phyloP scores from a whole-genome alignment of 1,140 invertebrate species.

The Papilio polyxenes region DNA sequence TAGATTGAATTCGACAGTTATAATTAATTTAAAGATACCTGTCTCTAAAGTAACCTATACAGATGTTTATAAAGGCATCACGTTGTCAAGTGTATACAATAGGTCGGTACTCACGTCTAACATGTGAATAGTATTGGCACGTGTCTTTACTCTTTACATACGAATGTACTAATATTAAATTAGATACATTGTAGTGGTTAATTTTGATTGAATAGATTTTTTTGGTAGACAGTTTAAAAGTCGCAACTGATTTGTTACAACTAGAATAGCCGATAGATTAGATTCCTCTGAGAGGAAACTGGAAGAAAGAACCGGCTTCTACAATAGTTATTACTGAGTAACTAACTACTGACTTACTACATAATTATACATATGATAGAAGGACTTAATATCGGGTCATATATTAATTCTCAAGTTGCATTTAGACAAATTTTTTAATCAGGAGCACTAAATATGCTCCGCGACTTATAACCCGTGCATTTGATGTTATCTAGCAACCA shows the following conservation, averaged over 20 bases:
- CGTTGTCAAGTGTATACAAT: slow-evolving; percentile 1
- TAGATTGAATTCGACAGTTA: neutral
- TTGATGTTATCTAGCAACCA: slow-evolving; percentile 14
- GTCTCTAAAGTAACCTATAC: neutral
- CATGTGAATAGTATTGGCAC: neutral
- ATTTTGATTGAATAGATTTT: neutral
- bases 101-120: neutral
- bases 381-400: no score
- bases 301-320: no score
- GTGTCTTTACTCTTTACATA: neutral
- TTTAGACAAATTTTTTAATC: slow-evolving; percentile 2
- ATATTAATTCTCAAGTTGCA: neutral
- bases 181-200: neutral
- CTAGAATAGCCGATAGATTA: neutral
- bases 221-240: neutral
- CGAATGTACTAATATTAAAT: neutral
- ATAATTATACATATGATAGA: no score
- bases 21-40: neutral
- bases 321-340: no score
- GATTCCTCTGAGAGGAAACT: no score
- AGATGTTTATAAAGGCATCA: slow-evolving; percentile 14
- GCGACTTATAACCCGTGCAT: slow-evolving; percentile 3
- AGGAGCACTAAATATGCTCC: neutral
- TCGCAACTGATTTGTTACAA: neutral
- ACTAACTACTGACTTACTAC: no score